Conservation (phyloP, 2,888 invertebrate species). For the Chymomyza amoena region DNA sequence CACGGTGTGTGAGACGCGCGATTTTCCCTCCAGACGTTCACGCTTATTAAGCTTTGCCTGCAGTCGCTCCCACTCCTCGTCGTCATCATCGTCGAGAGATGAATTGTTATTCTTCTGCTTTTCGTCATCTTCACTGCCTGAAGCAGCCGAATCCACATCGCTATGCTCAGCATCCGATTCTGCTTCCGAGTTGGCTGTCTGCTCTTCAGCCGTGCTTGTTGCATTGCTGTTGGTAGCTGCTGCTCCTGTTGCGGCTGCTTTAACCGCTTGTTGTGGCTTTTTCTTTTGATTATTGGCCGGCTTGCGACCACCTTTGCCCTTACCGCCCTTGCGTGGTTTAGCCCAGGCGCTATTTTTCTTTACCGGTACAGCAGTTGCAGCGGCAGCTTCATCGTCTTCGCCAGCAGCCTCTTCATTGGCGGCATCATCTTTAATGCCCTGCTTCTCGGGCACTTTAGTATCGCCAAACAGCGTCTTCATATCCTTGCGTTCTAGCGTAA, state of each 20-base stretch:
- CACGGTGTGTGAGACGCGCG: slow-evolving; percentile 96
- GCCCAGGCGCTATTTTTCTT: slow-evolving; percentile 92
- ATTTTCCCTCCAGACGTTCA: slow-evolving; percentile 95
- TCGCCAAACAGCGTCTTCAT: slow-evolving; percentile 92
- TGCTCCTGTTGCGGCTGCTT: slow-evolving; percentile 50
- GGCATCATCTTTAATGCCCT: slow-evolving; percentile 81
- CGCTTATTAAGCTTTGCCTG: slow-evolving; percentile 92
- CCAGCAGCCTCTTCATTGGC: slow-evolving; percentile 79
- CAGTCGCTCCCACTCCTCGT: slow-evolving; percentile 94
- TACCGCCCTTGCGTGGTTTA: slow-evolving; percentile 83
- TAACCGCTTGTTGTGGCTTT: slow-evolving; percentile 76
- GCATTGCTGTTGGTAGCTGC: slow-evolving; percentile 47
- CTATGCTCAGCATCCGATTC: slow-evolving; percentile 80
- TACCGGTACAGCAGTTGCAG: slow-evolving; percentile 72
- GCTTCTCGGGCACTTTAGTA: slow-evolving; percentile 85
- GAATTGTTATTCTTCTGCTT: slow-evolving; percentile 82
- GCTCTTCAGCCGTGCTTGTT: slow-evolving; percentile 73
- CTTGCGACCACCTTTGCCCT: slow-evolving; percentile 80
- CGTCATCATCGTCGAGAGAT: slow-evolving; percentile 83
- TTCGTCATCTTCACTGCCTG: slow-evolving; percentile 82
- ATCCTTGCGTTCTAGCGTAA: slow-evolving; percentile 88
- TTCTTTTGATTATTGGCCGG: slow-evolving; percentile 74
- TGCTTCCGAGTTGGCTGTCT: slow-evolving; percentile 65
- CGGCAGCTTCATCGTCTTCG: slow-evolving; percentile 79
- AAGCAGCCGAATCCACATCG: slow-evolving; percentile 79